Evolutionary conservation across 2,797 vertebrate genomes (phyloP), one percentile per base, ranked within the genome.

Genomic region (Sebastes taczanowskii): DNA sequence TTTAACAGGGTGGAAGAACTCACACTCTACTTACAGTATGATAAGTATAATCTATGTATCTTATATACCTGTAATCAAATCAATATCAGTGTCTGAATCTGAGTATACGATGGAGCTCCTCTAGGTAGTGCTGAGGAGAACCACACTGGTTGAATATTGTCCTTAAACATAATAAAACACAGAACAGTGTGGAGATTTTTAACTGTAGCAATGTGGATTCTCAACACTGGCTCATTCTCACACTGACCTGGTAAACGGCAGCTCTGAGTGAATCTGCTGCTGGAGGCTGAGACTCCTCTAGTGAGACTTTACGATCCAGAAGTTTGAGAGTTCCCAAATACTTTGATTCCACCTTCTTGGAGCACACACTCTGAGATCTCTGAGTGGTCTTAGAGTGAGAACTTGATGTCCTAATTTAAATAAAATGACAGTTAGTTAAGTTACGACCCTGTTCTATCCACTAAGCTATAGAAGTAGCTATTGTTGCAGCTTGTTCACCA

Each of bases 221-320:
- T 34, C 13, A 18, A 22, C 16, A 58, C 0, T 22, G 22, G 11
- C 20, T 76, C 42, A 7, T 63, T 5, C 10, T 66, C 14, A 62
- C 46, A 82, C 89, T 89, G 91, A 99, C 98, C 97, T 99, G 98
- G 86, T 98, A 99, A 91, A 98, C 92, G 25, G 96, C 92, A 79
- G 97, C 97, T 89, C 98, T 92, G 69, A 99, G 83, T 9, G 92
- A 93, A 91, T 99, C 97, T 42, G 96, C 95, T 80, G 82, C 86
- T 74, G 93, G 93, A 52, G 94, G 90, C 61, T 95, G 93, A 46
- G 91, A 94, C 18, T 94, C 95, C 25, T 95, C 92, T 30, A 90
- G 89, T 3, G 86, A 71, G 0, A 69, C 27, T 77, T 95, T 96
- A 61, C 93, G 89, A 79, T 99, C 97, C 90, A 98, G 91, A 78